Evolutionary conservation across 2,797 vertebrate genomes (phyloP).

Genomic region (Melanotaenia parkinsoni): DNA sequence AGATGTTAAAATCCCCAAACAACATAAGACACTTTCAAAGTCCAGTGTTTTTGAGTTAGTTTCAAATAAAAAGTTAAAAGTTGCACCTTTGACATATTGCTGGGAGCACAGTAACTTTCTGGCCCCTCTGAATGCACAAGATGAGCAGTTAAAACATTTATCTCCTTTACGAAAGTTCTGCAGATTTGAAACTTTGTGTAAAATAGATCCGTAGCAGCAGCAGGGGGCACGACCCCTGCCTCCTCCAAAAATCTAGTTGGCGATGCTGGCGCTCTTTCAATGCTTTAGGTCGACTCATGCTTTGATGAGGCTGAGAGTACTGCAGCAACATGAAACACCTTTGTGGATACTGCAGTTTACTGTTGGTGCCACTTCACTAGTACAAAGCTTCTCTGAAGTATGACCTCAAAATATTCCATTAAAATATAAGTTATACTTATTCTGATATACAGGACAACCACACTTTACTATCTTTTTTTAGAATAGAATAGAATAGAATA

Average conservation of each 20-base stretch:
- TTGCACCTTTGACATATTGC: constrained; percentile 11
- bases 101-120: constrained; percentile 13
- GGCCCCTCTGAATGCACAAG: constrained; percentile 16
- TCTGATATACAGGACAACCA: neutral
- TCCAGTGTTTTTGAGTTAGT: constrained; percentile 3
- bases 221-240: constrained; percentile 27
- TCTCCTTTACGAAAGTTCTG: constrained; percentile 20
- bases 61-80: constrained; percentile 4
- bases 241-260: constrained; percentile 28
- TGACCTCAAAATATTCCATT: neutral
- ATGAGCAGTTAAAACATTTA: constrained; percentile 41
- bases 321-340: constrained; percentile 14
- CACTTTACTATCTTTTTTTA: neutral
- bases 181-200: constrained; percentile 31
- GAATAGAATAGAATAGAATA: too few relatives aligned
- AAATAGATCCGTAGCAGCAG: constrained; percentile 26
- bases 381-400: constrained; percentile 6
- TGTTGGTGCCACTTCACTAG: constrained; percentile 16
- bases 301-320: constrained; percentile 29
- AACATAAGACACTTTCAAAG: constrained; percentile 1
- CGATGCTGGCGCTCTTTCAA: constrained; percentile 22
- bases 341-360: constrained; percentile 16
- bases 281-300: constrained; percentile 17
- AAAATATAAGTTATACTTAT: constrained; percentile 4
- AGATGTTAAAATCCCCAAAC: neutral